A percentile compares a stretch with the other conserved stretches of the same genome.
Evolutionary conservation across 2,797 vertebrate species (phyloP).

Genomic region (Perodicticus potto): DNA sequence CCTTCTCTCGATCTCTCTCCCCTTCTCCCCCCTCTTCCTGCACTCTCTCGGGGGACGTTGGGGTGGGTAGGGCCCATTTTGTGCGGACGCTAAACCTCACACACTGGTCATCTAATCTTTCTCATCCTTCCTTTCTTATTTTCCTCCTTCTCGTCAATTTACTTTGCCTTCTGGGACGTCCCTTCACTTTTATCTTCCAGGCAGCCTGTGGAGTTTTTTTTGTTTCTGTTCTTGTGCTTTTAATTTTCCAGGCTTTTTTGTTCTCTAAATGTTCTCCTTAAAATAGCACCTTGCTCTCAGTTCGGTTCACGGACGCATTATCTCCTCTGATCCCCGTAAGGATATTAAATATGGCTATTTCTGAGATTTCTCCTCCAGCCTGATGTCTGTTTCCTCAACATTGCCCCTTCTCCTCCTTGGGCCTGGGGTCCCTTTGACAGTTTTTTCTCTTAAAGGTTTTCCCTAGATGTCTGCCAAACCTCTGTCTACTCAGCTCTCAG

Average conservation of each 20-base stretch:
- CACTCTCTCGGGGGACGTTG: too few relatives aligned
- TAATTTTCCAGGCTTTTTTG: conserved; percentile 58
- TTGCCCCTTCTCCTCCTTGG: too few relatives aligned
- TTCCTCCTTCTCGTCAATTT: not conserved
- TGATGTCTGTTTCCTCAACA: not conserved
- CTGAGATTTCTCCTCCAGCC: not conserved
- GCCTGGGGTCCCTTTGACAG: not conserved
- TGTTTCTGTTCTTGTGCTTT: conserved; percentile 35
- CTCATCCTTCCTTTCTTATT: not conserved
- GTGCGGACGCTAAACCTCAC: not conserved
- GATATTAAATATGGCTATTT: not conserved
- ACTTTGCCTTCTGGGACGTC: conserved; percentile 19
- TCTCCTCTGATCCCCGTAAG: conserved; percentile 28
- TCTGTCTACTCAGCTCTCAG: rapidly evolving
- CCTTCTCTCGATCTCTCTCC: too few relatives aligned
- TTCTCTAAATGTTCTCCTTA: conserved; percentile 57
- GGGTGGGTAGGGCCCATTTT: not conserved
- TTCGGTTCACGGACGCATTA: not conserved
- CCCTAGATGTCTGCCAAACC: not conserved
- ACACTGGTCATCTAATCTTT: not conserved
- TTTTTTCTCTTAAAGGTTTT: not conserved
- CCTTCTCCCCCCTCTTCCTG: too few relatives aligned
- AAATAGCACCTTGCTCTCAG: conserved; percentile 59
- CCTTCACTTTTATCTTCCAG: conserved; percentile 5
- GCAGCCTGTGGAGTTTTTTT: conserved; percentile 32